These are phyloP conservation scores for Eurystomus glaucurus DNA, from an alignment of 2,797 vertebrate species.

Conservation along the genomic window DNA sequence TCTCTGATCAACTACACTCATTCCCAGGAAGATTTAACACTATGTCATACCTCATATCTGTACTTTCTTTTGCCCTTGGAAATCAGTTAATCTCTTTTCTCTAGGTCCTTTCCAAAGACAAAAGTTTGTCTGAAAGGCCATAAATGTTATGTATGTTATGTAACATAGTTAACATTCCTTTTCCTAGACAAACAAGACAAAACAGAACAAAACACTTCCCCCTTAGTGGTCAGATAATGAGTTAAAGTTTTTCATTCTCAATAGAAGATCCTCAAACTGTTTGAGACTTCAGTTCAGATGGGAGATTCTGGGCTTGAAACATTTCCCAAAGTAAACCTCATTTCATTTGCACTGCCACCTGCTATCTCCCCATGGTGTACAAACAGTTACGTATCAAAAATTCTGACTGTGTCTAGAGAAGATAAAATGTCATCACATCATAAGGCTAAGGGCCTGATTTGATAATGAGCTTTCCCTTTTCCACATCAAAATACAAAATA, in stretches of 20 bases:
- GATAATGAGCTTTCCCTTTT: not conserved
- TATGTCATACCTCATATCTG: not conserved
- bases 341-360: not conserved
- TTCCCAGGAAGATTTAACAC: not conserved
- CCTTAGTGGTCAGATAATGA: not conserved
- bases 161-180: not conserved
- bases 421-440: conserved; percentile 28
- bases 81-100: not conserved
- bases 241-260: not conserved
- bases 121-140: not conserved
- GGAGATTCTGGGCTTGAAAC: not conserved
- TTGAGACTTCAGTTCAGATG: not conserved
- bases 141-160: not conserved
- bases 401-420: not conserved
- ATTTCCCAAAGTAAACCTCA: not conserved
- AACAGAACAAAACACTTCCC: not conserved
- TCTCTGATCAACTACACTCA: not conserved
- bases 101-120: not conserved
- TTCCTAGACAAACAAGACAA: not conserved
- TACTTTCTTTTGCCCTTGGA: not conserved
- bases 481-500: not conserved
- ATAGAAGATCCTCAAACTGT: not conserved
- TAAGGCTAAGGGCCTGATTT: not conserved
- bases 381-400: not conserved
- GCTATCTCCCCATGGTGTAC: not conserved